Percentiles rank a stretch among this genome's conserved stretches.
These are phyloP conservation scores for Eremobia ochroleuca DNA, from an alignment of 2,888 invertebrate species.

Conservation along the genomic window DNA sequence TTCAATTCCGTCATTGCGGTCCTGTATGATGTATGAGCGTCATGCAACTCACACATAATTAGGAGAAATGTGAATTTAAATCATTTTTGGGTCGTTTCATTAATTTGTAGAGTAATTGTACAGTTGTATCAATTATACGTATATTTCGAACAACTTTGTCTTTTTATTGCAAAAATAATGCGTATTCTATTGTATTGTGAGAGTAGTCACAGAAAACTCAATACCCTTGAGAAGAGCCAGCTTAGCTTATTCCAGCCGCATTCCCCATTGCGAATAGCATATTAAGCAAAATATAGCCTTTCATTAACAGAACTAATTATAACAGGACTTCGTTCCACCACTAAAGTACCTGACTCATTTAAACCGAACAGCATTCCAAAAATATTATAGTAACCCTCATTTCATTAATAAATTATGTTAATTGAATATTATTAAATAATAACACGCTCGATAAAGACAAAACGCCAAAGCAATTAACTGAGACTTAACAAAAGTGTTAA, in stretches of 20 bases:
- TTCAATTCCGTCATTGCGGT: conserved; percentile 50
- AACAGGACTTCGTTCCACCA: conserved; percentile 3
- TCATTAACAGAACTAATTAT: conserved; percentile 14
- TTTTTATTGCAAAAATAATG: no score
- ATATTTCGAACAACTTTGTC: no score
- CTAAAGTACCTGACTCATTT: conserved; percentile 7
- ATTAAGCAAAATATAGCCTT: neutral
- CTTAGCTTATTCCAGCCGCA: neutral
- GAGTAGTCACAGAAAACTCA: neutral
- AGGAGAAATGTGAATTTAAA: conserved; percentile 6
- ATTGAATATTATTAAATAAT: conserved; percentile 46
- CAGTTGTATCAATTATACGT: no score
- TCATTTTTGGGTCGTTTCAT: neutral
- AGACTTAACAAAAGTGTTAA: conserved; percentile 46
- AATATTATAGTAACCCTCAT: conserved; percentile 25
- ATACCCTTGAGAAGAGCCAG: neutral
- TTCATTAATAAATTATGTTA: conserved; percentile 47
- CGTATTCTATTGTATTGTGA: no score
- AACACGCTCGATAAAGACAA: conserved; percentile 54
- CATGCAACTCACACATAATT: conserved; percentile 11
- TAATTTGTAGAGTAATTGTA: no score
- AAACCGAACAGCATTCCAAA: conserved; percentile 19
- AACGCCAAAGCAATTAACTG: conserved; percentile 48
- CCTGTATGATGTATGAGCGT: conserved; percentile 12
- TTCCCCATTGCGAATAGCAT: neutral